Conservation (phyloP, 2,113 vertebrate species). For the Erythrocebus patas region DNA sequence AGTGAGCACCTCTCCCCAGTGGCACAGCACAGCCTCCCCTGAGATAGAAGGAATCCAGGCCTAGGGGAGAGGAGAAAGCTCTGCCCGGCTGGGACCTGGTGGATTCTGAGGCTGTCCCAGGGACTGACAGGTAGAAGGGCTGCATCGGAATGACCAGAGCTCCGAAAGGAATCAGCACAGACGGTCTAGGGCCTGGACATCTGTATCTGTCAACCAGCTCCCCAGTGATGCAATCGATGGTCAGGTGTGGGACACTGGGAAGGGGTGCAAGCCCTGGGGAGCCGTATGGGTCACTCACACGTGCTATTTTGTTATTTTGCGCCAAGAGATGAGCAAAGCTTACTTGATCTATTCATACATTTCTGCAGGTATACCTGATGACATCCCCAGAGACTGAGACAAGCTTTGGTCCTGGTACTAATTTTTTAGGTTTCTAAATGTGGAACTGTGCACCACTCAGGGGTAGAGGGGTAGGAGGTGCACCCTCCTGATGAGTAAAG, state of each 20-base stretch:
- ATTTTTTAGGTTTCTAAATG: not conserved
- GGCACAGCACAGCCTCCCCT: rapidly evolving
- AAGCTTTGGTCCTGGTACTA: not conserved
- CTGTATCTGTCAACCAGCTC: not conserved
- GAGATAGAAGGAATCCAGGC: not conserved
- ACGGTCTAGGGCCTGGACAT: not conserved
- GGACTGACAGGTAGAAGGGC: not conserved
- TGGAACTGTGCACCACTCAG: rapidly evolving
- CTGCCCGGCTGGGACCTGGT: not conserved
- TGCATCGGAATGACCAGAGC: not conserved
- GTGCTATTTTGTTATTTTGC: not conserved
- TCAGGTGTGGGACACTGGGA: too few species aligned
- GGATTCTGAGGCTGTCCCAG: not conserved
- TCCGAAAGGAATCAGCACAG: not conserved
- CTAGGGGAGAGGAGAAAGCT: not conserved
- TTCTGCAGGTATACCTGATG: not conserved
- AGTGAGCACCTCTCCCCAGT: not conserved
- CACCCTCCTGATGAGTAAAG: not conserved
- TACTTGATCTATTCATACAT: rapidly evolving
- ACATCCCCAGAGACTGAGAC: not conserved
- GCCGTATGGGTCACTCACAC: too few species aligned
- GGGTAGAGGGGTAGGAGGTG: not conserved
- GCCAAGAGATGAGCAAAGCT: not conserved
- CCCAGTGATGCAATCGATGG: rapidly evolving
- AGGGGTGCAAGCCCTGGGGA: not conserved